Base-by-base conservation (phyloP, 2,797 vertebrate genomes). In the Thripadectes ignobilis region DNA sequence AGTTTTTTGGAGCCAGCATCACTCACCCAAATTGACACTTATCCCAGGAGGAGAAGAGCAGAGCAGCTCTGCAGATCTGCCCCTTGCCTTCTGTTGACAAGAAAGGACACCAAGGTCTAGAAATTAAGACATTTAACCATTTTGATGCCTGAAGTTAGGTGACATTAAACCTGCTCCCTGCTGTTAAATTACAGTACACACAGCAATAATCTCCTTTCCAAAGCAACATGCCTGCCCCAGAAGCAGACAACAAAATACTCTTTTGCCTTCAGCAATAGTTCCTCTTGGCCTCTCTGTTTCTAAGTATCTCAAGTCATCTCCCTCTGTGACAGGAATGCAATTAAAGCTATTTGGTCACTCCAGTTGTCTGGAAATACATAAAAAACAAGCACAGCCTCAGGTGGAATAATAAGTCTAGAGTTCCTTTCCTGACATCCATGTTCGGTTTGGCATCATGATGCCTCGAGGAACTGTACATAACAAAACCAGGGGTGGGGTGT, bases 401-500 rank as follows among this genome's bases (percentile, higher is more conserved):
- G 29, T 36, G 10, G 45, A 89, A 36, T 32, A 54, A 22, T 11
- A 58, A 14, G 11, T 45, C 36, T 27, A 4, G n/a, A 92, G 22
- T 36, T 82, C 1, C 0, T 78, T 59, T n/a, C 21, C 6, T n/a
- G 51, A 62, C 49, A 72, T 5, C 27, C 16, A 39, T 23, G 4
- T 69, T 61, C 57, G 48, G 19, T 41, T 67, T 43, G 38, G n/a
- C 46, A 32, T 61, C 1, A 1, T 29, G n/a, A 38, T 54, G 65
- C 19, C 6, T 9, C 48, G 23, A 39, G 11, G 10, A 22, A 38
- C 29, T 27, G 14, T 45, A 29, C 6, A 5, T 11, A 76, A 78
- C 1, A 6, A 83, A 93, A 66, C 1, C 24, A 24, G 16, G 15
- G 9, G 1, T 27, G 24, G 1, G 1, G 0, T 1, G 10, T 39